Conservation (phyloP, 1,140 invertebrate species). For the Callitettix versicolor region DNA sequence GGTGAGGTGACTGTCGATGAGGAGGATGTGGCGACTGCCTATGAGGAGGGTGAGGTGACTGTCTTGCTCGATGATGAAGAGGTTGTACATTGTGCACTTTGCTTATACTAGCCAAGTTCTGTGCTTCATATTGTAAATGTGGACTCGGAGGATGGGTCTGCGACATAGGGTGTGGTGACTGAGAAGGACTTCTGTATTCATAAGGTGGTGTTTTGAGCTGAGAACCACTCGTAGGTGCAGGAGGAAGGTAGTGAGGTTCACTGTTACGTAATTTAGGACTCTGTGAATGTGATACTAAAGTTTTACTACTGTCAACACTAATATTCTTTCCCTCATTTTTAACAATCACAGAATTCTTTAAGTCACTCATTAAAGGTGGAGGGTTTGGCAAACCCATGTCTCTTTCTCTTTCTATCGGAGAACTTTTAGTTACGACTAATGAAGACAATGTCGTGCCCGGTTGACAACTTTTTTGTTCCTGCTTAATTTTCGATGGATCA, state of each 20-base stretch:
- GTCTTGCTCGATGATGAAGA: constrained; percentile 19
- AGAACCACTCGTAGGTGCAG: constrained; percentile 31
- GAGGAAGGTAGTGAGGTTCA: constrained; percentile 45
- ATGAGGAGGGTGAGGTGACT: constrained; percentile 29
- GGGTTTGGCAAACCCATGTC: constrained; percentile 45
- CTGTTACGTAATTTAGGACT: constrained; percentile 43
- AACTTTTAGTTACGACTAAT: constrained; percentile 33
- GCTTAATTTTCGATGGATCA: constrained; percentile 35
- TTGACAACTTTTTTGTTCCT: constrained; percentile 27
- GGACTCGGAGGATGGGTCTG: constrained; percentile 14
- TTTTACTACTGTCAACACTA: constrained; percentile 40
- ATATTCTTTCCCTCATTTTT: constrained; percentile 51
- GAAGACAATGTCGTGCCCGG: constrained; percentile 32
- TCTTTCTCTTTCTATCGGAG: constrained; percentile 35
- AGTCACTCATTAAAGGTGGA: constrained; percentile 48
- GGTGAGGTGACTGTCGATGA: constrained; percentile 24
- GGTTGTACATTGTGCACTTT: constrained; percentile 20
- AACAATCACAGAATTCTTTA: constrained; percentile 65
- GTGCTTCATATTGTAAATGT: constrained; percentile 16
- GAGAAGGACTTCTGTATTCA: constrained; percentile 44
- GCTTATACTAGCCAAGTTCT: constrained; percentile 24
- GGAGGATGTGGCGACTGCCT: constrained; percentile 22
- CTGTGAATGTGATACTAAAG: constrained; percentile 45
- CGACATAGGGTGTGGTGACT: constrained; percentile 34
- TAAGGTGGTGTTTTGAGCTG: constrained; percentile 35